Percentiles rank a stretch among this genome's conserved stretches.
Conservation (phyloP, 2,888 invertebrate species). For the Tricholauxania praeusta region DNA sequence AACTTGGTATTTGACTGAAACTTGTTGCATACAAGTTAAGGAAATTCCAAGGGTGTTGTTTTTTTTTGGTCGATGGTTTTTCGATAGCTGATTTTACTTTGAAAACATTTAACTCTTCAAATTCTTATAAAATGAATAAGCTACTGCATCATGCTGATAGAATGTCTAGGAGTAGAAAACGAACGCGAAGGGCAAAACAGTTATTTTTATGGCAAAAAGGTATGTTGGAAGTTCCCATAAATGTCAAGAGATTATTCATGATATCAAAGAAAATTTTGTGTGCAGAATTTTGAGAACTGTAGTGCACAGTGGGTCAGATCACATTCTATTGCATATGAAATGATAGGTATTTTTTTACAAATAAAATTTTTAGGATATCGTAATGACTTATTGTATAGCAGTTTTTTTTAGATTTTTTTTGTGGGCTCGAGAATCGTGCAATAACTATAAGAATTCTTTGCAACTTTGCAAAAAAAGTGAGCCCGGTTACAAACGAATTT, state of each 20-base stretch:
- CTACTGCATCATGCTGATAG: not conserved
- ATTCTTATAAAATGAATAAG: constrained; percentile 17
- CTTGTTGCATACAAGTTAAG: not conserved
- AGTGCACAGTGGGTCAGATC: constrained; percentile 5
- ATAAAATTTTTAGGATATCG: not conserved
- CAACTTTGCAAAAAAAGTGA: too few species aligned
- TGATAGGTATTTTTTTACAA: not conserved
- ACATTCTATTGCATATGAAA: not conserved
- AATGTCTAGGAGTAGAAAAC: not conserved
- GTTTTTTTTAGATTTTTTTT: not conserved
- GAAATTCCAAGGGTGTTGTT: not conserved
- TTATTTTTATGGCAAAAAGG: constrained; percentile 10
- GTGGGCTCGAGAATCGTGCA: not conserved
- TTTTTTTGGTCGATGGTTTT: not conserved
- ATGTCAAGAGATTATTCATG: constrained; percentile 31
- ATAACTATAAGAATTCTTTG: too few species aligned
- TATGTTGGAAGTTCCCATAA: constrained; percentile 32
- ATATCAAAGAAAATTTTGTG: constrained; percentile 14
- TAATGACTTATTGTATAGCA: too few species aligned
- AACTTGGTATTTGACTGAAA: not conserved
- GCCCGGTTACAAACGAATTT: too few species aligned
- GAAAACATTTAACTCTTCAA: constrained; percentile 4
- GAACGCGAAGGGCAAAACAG: not conserved
- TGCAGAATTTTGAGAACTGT: not conserved
- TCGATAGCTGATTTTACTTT: not conserved